Percentiles rank a stretch among this genome's conserved stretches.
Conservation (phyloP, 2,113 vertebrate species). For the Cryptomyrus ogoouensis region DNA sequence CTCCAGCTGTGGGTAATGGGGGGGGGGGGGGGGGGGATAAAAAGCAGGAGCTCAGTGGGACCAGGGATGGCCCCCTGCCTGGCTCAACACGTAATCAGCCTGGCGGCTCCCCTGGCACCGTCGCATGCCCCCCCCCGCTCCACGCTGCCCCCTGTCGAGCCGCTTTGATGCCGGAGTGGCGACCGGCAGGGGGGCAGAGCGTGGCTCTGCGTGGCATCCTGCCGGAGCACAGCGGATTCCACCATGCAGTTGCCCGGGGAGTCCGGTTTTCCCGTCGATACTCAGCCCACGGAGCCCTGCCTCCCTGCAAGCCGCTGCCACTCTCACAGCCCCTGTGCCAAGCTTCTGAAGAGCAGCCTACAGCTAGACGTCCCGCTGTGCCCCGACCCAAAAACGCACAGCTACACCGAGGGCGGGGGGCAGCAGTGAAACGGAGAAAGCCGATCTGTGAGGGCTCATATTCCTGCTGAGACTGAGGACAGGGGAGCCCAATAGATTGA, state of each 20-base stretch:
- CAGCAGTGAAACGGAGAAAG: neutral
- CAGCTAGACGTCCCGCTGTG: neutral
- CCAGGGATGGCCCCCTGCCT: slow-evolving; percentile 51
- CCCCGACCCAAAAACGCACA: neutral
- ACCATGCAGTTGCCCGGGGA: neutral
- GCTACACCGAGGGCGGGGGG: neutral
- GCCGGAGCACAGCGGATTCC: neutral
- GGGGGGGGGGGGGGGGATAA: slow-evolving; percentile 29
- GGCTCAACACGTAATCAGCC: slow-evolving; percentile 41
- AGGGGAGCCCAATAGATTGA: neutral
- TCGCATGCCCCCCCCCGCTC: neutral
- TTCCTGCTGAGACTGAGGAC: neutral
- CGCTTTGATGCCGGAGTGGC: slow-evolving; percentile 20
- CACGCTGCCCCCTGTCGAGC: neutral
- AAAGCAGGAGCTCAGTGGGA: slow-evolving; percentile 37
- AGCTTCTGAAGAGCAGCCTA: neutral
- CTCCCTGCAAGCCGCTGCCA: slow-evolving; percentile 23
- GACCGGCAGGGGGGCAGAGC: neutral
- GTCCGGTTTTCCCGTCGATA: neutral
- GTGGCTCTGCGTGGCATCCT: neutral
- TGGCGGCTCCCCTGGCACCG: neutral
- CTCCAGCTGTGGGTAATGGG: slow-evolving; percentile 3
- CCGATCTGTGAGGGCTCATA: neutral
- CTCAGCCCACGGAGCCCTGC: neutral
- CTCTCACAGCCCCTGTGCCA: slow-evolving; percentile 16